Conservation (phyloP, 2,113 vertebrate genomes). For the Aspidoscelis tigris region DNA sequence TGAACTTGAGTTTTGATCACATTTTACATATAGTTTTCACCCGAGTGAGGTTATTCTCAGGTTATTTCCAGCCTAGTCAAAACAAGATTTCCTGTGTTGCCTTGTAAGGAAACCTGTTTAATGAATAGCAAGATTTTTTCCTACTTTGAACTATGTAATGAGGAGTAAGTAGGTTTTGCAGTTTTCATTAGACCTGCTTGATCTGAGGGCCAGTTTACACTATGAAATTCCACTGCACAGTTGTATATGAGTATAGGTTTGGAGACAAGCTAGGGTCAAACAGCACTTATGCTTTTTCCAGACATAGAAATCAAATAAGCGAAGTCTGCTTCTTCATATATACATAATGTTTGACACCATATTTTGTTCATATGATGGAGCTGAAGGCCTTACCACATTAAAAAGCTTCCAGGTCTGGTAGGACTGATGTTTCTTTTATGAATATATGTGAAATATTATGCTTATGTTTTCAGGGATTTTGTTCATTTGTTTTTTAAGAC, state of each 20-base stretch:
- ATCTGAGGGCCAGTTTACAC: neutral
- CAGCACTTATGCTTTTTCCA: neutral
- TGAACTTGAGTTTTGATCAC: slow-evolving; percentile 19
- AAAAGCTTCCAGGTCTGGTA: neutral
- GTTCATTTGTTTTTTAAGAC: neutral
- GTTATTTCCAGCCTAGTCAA: slow-evolving; percentile 34
- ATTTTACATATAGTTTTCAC: slow-evolving; percentile 20
- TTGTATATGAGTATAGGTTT: neutral
- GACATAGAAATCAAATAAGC: neutral
- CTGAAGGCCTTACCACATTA: neutral
- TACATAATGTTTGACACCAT: neutral
- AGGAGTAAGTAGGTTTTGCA: neutral
- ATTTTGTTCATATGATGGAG: neutral
- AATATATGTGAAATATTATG: neutral
- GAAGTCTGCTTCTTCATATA: neutral
- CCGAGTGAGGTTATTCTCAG: slow-evolving; percentile 12
- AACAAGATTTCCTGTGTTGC: slow-evolving; percentile 14
- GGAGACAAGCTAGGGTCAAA: neutral
- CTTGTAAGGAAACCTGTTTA: slow-evolving; percentile 26
- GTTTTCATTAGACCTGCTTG: slow-evolving; percentile 10
- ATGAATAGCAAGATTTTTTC: slow-evolving; percentile 16
- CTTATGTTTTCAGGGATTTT: neutral
- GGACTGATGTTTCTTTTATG: neutral
- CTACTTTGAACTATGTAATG: neutral
- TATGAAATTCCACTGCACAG: neutral